phyloP scores from a whole-genome alignment of 2,888 invertebrate species.

The Diachrysia chrysitis region DNA sequence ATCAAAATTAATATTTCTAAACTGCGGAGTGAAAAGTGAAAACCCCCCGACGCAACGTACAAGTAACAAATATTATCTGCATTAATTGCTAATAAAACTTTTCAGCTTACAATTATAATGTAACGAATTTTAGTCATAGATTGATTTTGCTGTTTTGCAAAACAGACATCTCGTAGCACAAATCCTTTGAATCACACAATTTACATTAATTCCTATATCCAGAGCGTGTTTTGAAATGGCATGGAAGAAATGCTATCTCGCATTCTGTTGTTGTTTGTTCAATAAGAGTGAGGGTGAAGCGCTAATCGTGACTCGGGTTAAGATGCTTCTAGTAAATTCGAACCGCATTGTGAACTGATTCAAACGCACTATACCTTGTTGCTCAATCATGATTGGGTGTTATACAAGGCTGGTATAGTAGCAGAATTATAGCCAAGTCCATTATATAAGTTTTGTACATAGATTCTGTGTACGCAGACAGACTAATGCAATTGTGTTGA shows the following conservation, averaged over 20 bases:
- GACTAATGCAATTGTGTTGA: background rate
- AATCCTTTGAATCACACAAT: background rate
- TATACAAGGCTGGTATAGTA: constrained; percentile 18
- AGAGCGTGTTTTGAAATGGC: background rate
- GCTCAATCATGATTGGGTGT: constrained; percentile 33
- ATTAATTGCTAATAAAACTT: no score
- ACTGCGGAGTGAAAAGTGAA: no score
- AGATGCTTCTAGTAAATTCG: constrained; percentile 55
- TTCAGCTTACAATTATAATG: no score
- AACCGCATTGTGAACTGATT: constrained; percentile 59
- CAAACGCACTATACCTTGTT: constrained; percentile 38
- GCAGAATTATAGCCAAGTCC: background rate
- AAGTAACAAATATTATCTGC: no score
- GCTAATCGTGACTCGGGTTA: constrained; percentile 34
- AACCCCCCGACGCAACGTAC: no score
- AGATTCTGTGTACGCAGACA: background rate
- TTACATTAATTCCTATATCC: background rate
- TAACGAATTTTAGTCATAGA: background rate
- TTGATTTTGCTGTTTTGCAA: background rate
- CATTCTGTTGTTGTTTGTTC: constrained; percentile 1
- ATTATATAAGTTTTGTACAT: background rate
- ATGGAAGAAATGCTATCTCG: background rate
- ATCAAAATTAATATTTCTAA: no score
- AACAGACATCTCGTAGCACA: background rate
- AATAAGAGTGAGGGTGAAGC: constrained; percentile 1